Evolutionary conservation across 2,113 vertebrate species (phyloP).

Genomic region (Mionectes macconnelli): DNA sequence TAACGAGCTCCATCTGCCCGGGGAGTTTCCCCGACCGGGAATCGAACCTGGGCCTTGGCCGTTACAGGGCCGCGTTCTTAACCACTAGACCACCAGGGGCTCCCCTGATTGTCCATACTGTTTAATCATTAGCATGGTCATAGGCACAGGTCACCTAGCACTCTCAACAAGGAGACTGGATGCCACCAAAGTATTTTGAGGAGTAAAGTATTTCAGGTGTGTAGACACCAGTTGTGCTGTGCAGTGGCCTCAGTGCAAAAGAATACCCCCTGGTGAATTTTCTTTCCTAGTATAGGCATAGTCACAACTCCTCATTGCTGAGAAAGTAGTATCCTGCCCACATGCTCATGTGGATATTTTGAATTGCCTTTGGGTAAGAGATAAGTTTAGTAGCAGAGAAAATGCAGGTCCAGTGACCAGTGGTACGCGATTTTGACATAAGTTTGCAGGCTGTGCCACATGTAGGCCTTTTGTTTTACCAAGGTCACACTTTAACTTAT

Average conservation of each 20-base stretch:
- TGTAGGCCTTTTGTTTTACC: neutral
- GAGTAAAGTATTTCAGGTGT: neutral
- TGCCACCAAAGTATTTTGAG: neutral
- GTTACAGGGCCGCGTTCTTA: no score
- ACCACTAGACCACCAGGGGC: no score
- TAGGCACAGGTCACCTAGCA: no score
- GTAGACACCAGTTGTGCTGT: neutral
- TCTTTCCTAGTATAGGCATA: fast-evolving
- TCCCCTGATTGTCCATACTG: neutral
- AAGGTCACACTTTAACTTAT: neutral
- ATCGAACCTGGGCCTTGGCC: no score
- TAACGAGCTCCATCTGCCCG: no score
- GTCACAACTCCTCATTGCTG: neutral
- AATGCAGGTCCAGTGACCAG: neutral
- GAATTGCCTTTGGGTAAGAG: neutral
- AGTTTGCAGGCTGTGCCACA: neutral
- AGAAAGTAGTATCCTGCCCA: neutral
- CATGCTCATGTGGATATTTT: neutral
- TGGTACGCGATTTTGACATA: neutral
- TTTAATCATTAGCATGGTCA: neutral
- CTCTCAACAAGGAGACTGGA: neutral
- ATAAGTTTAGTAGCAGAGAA: neutral
- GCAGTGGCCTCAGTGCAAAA: neutral
- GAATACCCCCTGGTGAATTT: neutral
- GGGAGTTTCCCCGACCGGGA: no score